These are phyloP conservation scores for Atopsyche davidsoni DNA, from an alignment of 1,140 invertebrate genomes.

Conservation along the genomic window DNA sequence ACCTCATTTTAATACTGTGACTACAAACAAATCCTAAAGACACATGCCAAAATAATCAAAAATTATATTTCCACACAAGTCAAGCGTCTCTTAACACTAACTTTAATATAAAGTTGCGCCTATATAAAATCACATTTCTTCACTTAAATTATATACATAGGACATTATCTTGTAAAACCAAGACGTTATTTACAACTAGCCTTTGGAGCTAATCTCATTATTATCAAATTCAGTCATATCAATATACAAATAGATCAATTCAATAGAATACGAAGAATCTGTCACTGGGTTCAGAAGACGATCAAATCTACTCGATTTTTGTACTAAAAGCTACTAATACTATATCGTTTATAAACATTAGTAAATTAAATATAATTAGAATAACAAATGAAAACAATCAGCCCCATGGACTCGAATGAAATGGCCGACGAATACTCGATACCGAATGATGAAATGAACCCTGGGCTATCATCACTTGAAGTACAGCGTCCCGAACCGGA, in stretches of 20 bases:
- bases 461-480: no score
- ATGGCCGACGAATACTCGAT: conserved; percentile 17
- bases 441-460: no score
- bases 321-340: conserved; percentile 26
- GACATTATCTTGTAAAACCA: conserved; percentile 32
- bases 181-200: conserved; percentile 25
- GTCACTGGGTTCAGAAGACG: conserved; percentile 8
- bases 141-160: conserved; percentile 24
- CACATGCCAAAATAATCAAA: conserved; percentile 3
- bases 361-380: conserved; percentile 10
- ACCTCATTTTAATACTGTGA: conserved; percentile 20
- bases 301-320: conserved; percentile 14
- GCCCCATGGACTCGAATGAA: conserved; percentile 9
- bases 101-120: conserved; percentile 29
- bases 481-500: conserved; percentile 27
- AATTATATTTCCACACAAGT: conserved; percentile 5
- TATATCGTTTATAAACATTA: conserved; percentile 10
- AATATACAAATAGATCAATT: conserved; percentile 28
- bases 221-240: conserved; percentile 30
- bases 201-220: conserved; percentile 20
- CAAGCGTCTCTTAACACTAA: conserved; percentile 9
- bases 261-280: conserved; percentile 12
- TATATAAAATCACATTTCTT: conserved; percentile 27
- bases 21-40: no score
- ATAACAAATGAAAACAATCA: conserved; percentile 11